Evolutionary conservation across 2,113 vertebrate species (phyloP), one percentile per base, ranked within the genome.

Genomic region (Hemicordylus capensis): DNA sequence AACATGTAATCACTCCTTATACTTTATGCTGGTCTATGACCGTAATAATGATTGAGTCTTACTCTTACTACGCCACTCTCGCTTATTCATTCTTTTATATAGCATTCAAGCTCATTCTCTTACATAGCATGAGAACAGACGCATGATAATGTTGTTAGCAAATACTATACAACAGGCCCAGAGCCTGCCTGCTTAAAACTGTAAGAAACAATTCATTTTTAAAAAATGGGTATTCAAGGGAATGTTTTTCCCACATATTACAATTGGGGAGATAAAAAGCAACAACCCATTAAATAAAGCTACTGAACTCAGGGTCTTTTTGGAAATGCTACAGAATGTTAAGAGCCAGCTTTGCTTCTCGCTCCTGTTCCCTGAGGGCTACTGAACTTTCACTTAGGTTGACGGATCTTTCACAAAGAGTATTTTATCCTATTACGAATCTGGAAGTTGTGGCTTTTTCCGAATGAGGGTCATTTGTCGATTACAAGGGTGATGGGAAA

Each of bases 331-430:
- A 48, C 67, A 56, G 87, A 63, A 81, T 88, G 82, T n/a, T 80
- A 81, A 91, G 87, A 87, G 77, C n/a, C 37, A 11, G 88, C 90
- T 95, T 31, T 94, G 94, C 92, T 85, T 85, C 80, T 88, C 66
- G 79, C 24, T 7, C 3, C 12, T 54, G 39, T 0, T 88, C 74
- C 84, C 88, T 73, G 14, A 6, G 90, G 88, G 91, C 92, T 93
- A 76, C 44, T 51, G 86, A 91, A 85, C 84, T 87, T 87, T 74
- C 88, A 85, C 85, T 89, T 78, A 28, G 67, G 56, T 14, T 88
- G 92, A 91, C 85, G 51, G 73, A 89, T 92, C 76, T 4, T 82
- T 66, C 91, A 90, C 92, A 92, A 69, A 1, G 89, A 82, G 56
- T 81, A 8, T 93, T 90, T 22, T 69, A 85, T 89, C 83, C 61